phyloP scores from a whole-genome alignment of 2,113 vertebrate species.

The Mirza zaza region DNA sequence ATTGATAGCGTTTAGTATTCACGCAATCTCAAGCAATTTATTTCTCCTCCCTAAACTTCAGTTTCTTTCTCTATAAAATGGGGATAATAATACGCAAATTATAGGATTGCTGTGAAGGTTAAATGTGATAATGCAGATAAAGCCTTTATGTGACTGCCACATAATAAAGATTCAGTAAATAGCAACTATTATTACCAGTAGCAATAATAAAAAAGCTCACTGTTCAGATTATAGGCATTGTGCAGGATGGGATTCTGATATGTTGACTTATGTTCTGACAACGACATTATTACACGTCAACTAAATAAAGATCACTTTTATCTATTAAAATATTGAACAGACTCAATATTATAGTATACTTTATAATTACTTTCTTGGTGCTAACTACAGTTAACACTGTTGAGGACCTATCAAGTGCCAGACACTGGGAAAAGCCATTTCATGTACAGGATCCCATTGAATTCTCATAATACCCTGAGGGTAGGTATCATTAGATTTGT shows the following conservation, averaged over 20 bases:
- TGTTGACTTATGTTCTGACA: background rate
- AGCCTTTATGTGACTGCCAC: background rate
- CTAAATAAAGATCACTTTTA: background rate
- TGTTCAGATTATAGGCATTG: background rate
- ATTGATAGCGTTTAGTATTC: background rate
- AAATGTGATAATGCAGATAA: background rate
- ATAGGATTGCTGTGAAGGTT: background rate
- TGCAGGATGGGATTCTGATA: background rate
- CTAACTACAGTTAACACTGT: background rate
- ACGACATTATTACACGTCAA: background rate
- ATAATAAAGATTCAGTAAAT: constrained; percentile 9
- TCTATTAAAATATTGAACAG: background rate
- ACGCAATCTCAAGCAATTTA: background rate
- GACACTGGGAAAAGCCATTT: background rate
- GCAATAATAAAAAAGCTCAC: constrained; percentile 8
- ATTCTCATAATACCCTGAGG: background rate
- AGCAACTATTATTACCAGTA: background rate
- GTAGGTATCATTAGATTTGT: background rate
- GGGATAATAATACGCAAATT: background rate
- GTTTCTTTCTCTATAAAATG: constrained; percentile 10
- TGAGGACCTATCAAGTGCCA: background rate
- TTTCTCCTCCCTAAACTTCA: background rate
- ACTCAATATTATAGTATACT: background rate
- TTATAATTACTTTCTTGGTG: constrained; percentile 8
- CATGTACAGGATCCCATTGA: background rate